Percentiles rank a stretch among this genome's conserved stretches.
Conservation (phyloP, 2,888 invertebrate genomes). For the Andrena minutula region DNA sequence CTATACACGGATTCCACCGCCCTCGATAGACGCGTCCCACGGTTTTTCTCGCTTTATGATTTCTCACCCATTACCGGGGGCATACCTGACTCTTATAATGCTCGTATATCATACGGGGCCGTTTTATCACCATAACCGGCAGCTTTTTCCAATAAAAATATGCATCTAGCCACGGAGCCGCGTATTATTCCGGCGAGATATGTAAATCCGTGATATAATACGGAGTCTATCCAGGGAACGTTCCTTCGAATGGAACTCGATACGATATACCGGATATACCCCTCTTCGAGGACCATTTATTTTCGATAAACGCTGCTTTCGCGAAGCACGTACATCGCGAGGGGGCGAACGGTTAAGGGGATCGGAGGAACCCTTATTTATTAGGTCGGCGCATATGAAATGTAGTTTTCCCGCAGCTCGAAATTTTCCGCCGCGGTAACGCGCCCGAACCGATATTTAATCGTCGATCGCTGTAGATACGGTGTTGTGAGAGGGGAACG, state of each 20-base stretch:
- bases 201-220: constrained; percentile 63
- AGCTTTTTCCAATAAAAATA: constrained; percentile 56
- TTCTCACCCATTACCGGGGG: constrained; percentile 54
- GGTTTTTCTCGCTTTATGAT: constrained; percentile 42
- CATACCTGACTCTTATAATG: constrained; percentile 43
- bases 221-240: constrained; percentile 47
- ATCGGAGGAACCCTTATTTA: constrained; percentile 50
- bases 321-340: constrained; percentile 27
- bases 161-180: constrained; percentile 46
- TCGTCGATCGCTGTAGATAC: not conserved
- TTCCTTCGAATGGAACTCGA: constrained; percentile 50
- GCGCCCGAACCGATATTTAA: constrained; percentile 8
- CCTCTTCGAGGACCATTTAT: constrained; percentile 50
- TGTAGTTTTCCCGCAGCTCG: constrained; percentile 5
- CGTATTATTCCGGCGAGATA: constrained; percentile 59
- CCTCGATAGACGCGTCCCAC: constrained; percentile 37
- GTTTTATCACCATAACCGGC: constrained; percentile 58
- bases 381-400: constrained; percentile 27
- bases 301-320: constrained; percentile 55
- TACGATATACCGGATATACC: constrained; percentile 20
- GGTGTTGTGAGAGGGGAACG: not conserved
- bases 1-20: not conserved
- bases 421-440: not conserved
- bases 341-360: constrained; percentile 26
- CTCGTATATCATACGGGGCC: constrained; percentile 43